Base-by-base conservation (phyloP, 2,888 invertebrate genomes). In the Apamea epomidion region DNA sequence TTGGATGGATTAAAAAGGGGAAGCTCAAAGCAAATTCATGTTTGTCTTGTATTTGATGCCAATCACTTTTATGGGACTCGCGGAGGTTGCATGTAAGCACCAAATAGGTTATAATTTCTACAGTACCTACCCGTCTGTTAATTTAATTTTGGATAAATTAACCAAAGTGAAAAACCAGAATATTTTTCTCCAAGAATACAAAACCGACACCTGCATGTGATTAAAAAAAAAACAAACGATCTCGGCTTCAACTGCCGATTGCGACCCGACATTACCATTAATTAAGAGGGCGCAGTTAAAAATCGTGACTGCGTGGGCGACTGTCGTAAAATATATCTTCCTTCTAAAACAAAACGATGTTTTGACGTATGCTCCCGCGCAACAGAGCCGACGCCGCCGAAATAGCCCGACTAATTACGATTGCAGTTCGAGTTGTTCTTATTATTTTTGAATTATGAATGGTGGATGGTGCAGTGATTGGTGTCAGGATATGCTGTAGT, bases 381-480 rank as follows among this genome's bases (percentile, higher is more conserved):
- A 70, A 74, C 83, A 74, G 42, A 70, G 81, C 65, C 84, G 91
- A 89, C 87, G 84, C 80, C 76, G 89, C 90, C 90, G 89, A 90
- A 89, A 89, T 89, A 89, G 89, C 83, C 89, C 90, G 87, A 89
- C 89, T 92, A 92, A 92, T 92, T 92, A 91, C 89, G 90, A 90
- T 83, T 64, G 84, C 71, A 70, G 72, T 78, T 85, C 81, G 81
- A 80, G 74, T 78, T 85, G 78, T 86, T 86, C 91, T 84, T 88
- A 72, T 89, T 81, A 82, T 81, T 84, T 90, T 88, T 87, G 82
- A 88, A 80, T 90, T 90, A 88, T 89, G 89, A 86, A 85, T 83
- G 78, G 81, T 73, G 69, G 81, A 48, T 79, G 82, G 74, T 74
- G 54, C 74, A 42, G 60, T 85, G 82, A 88, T 83, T 79, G 67